Evolutionary conservation across 2,113 vertebrate species (phyloP).

Genomic region (Marcusenius ussheri): DNA sequence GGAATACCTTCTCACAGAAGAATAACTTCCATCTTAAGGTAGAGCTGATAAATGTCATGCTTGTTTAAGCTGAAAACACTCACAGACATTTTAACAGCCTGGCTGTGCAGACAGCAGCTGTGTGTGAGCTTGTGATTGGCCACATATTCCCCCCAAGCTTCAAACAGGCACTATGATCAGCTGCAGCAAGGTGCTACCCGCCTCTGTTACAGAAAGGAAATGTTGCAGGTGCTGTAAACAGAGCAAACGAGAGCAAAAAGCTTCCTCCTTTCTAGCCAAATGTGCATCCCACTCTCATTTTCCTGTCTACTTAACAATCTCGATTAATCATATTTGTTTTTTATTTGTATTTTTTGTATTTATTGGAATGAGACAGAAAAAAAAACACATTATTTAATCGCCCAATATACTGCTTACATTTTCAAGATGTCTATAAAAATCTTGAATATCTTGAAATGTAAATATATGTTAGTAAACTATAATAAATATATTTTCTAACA

Average conservation of each 20-base stretch:
- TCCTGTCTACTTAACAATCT: background rate
- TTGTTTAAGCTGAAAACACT: constrained; percentile 36
- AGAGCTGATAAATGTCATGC: constrained; percentile 44
- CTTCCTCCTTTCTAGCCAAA: constrained; percentile 12
- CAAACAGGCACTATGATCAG: background rate
- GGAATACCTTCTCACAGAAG: background rate
- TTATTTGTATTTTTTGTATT: background rate
- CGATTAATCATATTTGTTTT: background rate
- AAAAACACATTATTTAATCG: background rate
- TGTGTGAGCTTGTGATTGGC: background rate
- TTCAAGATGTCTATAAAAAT: background rate
- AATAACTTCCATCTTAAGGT: constrained; percentile 8
- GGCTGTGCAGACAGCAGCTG: background rate
- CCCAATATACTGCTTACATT: background rate
- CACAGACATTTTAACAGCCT: background rate
- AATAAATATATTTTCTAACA: background rate
- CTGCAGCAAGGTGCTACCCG: constrained; percentile 42
- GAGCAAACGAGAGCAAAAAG: constrained; percentile 35
- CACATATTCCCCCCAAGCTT: background rate
- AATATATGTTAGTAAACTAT: background rate
- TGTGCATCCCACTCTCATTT: background rate
- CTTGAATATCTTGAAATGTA: background rate
- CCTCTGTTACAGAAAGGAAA: constrained; percentile 52
- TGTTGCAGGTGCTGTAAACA: constrained; percentile 36
- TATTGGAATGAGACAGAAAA: background rate